Evolutionary conservation across 2,113 vertebrate genomes (phyloP), one percentile per base, ranked within the genome.

Genomic region (Ctenomys sociabilis): DNA sequence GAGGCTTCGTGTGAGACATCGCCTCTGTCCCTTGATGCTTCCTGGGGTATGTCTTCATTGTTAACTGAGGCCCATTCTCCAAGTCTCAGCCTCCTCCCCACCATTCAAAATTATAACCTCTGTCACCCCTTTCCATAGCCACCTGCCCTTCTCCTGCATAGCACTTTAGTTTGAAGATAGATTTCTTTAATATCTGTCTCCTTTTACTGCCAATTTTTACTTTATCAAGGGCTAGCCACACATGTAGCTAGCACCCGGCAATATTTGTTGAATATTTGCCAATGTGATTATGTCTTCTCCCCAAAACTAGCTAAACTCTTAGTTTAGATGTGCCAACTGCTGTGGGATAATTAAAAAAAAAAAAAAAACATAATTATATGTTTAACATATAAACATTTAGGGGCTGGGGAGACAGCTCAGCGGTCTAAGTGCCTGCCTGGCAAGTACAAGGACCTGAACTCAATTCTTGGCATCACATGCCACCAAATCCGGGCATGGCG

Each of bases 51-150:
- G 30, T 43, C 12, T 13, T 61, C 68, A 26, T 45, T n/a, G 30
- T 80, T 30, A 43, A 24, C 37, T 7, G 5, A 0, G 3, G 4
- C 59, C 84, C 70, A 24, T 16, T 54, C 13, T 28, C 4, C 7
- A 63, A 84, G 64, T 30, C 59, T 4, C 40, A 32, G 61, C 30
- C 0, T 66, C 35, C 7, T 30, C 49, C n/a, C 37, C 21, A 68
- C 13, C 16, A 35, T 5, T 52, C 54, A 78, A 10, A 61, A 9
- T 3, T 3, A 30, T 49, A 11, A 28, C 72, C 24, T 10, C 1
- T 3, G 17, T 7, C 30, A 63, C 8, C 1, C 28, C 28, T 21
- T 3, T 21, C 68, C 40, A n/a, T 0, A 5, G 59, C 16, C 6
- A 37, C 49, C 72, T 37, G 17, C 52, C 16, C 61, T n/a, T 26